Conservation (phyloP, 2,888 invertebrate species). For the Dasypogon diadema region DNA sequence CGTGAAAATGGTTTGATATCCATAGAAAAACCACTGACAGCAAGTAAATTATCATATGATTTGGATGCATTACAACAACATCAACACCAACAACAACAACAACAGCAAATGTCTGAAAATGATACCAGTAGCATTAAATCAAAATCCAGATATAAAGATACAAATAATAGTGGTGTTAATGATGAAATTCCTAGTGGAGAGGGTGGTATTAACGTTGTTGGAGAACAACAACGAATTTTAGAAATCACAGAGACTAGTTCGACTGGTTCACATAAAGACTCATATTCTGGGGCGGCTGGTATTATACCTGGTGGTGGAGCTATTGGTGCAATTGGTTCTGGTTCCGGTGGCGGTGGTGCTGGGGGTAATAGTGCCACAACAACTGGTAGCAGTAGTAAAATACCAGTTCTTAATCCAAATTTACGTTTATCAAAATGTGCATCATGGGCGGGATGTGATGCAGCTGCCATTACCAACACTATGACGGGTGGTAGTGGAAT, state of each 20-base stretch:
- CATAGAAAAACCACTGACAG: not conserved
- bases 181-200: constrained; percentile 7
- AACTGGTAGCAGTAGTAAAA: constrained; percentile 71
- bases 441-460: constrained; percentile 76
- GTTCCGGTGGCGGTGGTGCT: not conserved
- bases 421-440: constrained; percentile 77
- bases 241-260: constrained; percentile 39
- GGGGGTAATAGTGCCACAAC: not conserved
- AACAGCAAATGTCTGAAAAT: constrained; percentile 3
- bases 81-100: not conserved
- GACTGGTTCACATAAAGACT: constrained; percentile 55
- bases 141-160: not conserved
- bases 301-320: constrained; percentile 48
- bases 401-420: constrained; percentile 73
- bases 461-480: constrained; percentile 54
- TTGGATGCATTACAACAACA: not conserved
- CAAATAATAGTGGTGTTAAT: constrained; percentile 13
- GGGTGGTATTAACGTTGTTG: not conserved
- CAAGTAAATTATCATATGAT: not conserved
- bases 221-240: not conserved
- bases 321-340: too few relatives aligned
- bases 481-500: constrained; percentile 20
- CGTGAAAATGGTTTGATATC: constrained; percentile 11
- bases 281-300: constrained; percentile 51
- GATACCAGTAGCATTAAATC: constrained; percentile 3